A percentile compares a stretch with the other conserved stretches of the same genome.
These are phyloP conservation scores for Ciconia maguari DNA, from an alignment of 2,113 vertebrate species.

Conservation along the genomic window DNA sequence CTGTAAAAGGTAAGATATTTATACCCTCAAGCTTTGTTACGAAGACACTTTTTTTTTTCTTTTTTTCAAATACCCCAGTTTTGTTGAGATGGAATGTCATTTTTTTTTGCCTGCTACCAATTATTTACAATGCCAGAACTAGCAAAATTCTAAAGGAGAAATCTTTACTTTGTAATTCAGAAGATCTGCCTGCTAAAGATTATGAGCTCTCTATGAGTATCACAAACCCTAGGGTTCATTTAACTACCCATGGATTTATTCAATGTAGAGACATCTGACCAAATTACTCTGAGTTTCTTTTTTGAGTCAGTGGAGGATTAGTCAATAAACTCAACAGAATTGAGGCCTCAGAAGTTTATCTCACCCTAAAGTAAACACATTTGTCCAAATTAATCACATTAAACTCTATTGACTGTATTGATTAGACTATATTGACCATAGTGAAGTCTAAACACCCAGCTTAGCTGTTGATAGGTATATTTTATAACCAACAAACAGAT, in stretches of 20 bases:
- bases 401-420: slow-evolving; percentile 6
- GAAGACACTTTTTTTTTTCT: neutral
- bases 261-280: neutral
- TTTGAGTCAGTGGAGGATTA: neutral
- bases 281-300: slow-evolving; percentile 18
- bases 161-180: neutral
- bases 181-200: neutral
- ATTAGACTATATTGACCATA: neutral
- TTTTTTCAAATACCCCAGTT: neutral
- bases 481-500: neutral
- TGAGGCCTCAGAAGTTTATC: neutral
- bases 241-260: slow-evolving; percentile 8
- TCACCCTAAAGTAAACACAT: slow-evolving; percentile 22
- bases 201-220: neutral
- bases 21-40: neutral
- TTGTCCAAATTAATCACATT: slow-evolving; percentile 47
- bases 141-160: neutral
- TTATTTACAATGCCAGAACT: neutral
- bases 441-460: neutral
- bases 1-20: neutral
- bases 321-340: neutral
- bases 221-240: neutral
- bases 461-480: neutral
- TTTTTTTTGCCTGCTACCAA: neutral
- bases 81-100: neutral